These are phyloP conservation scores for Diplazon laetatorius DNA, from an alignment of 2,888 invertebrate genomes.

Conservation along the genomic window DNA sequence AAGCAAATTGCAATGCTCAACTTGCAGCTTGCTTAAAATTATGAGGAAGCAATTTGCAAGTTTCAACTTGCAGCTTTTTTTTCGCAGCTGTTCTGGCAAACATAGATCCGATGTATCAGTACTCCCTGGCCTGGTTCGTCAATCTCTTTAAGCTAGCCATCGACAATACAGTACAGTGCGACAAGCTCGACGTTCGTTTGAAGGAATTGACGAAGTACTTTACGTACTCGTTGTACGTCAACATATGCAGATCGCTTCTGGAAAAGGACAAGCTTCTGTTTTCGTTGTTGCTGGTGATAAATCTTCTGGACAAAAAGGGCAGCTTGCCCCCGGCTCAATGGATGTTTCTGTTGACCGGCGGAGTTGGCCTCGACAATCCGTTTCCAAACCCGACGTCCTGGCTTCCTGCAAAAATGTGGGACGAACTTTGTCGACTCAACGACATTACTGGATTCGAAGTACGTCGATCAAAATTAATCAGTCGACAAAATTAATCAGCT, in stretches of 20 bases:
- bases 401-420: conserved; percentile 90
- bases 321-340: conserved; percentile 87
- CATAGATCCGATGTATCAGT: conserved; percentile 99
- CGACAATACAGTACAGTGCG: conserved; percentile 93
- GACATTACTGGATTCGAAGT: conserved; percentile 84
- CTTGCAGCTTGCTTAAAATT: no score
- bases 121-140: conserved; percentile 97
- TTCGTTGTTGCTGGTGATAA: conserved; percentile 89
- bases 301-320: conserved; percentile 86
- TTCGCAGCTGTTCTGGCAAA: conserved; percentile 91
- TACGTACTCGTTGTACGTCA: conserved; percentile 94
- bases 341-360: conserved; percentile 94
- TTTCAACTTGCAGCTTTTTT: no score
- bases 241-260: conserved; percentile 96
- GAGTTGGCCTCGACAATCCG: conserved; percentile 90
- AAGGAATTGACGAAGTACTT: conserved; percentile 90
- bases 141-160: conserved; percentile 93
- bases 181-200: conserved; percentile 90
- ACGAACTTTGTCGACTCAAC: conserved; percentile 88
- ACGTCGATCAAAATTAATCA: no score
- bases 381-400: conserved; percentile 88
- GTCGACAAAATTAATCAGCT: no score
- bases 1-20: no score
- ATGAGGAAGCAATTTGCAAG: no score
- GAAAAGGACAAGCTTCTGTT: conserved; percentile 97